phyloP scores from a whole-genome alignment of 2,888 invertebrate species.

The Muschampia staudingeri region DNA sequence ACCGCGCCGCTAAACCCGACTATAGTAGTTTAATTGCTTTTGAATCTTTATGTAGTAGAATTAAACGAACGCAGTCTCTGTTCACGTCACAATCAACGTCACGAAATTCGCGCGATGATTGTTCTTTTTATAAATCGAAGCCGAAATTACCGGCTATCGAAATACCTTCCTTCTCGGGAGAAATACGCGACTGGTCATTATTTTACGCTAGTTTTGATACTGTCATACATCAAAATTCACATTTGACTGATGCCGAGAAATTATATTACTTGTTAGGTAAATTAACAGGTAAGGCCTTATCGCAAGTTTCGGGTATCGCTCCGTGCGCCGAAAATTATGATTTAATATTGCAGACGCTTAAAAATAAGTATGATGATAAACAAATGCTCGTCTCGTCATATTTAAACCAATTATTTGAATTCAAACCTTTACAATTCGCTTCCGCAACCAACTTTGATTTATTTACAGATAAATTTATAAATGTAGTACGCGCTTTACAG shows the following conservation, averaged over 20 bases:
- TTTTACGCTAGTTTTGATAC: slow-evolving; percentile 31
- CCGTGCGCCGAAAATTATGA: slow-evolving; percentile 10
- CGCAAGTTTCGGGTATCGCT: not conserved
- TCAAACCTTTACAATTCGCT: slow-evolving; percentile 22
- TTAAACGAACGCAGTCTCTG: slow-evolving; percentile 15
- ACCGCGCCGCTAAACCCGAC: slow-evolving; percentile 13
- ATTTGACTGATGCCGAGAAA: not conserved
- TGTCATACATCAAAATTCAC: slow-evolving; percentile 12
- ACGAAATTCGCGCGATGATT: not conserved
- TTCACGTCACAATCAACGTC: slow-evolving; percentile 6
- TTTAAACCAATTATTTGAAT: slow-evolving; percentile 29
- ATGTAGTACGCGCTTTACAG: slow-evolving; percentile 34
- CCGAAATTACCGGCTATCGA: slow-evolving; percentile 31
- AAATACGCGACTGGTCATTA: slow-evolving; percentile 29
- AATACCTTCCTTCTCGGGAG: slow-evolving; percentile 19
- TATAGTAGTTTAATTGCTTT: slow-evolving; percentile 29
- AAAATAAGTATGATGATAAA: slow-evolving; percentile 29
- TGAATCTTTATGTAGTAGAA: slow-evolving; percentile 23
- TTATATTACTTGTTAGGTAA: slow-evolving; percentile 5
- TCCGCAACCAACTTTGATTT: slow-evolving; percentile 11
- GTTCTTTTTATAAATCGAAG: slow-evolving; percentile 8
- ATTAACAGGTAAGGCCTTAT: not conserved
- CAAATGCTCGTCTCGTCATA: slow-evolving; percentile 4
- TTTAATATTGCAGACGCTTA: slow-evolving; percentile 23
- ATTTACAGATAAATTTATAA: slow-evolving; percentile 24